Conservation (phyloP, 2,113 vertebrate genomes). For the Phalacrocorax carbo region DNA sequence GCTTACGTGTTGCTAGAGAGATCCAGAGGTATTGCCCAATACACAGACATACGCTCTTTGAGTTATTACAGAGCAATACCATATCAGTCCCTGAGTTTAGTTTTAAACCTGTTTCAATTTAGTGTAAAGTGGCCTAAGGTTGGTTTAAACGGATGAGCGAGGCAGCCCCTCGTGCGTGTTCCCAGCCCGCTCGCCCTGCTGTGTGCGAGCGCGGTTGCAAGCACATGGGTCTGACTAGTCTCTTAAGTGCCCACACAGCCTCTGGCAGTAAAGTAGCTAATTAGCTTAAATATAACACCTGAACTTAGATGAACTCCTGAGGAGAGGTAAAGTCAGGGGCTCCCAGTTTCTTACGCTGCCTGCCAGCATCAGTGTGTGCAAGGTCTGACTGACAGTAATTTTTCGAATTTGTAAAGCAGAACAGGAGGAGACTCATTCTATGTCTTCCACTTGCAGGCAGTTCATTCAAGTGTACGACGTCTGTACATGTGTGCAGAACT, state of each 20-base stretch:
- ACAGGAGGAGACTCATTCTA: neutral
- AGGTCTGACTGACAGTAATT: neutral
- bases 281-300: neutral
- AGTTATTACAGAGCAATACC: neutral
- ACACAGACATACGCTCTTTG: fast-evolving
- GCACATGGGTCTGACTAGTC: neutral
- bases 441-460: neutral
- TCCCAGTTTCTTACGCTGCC: neutral
- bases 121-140: neutral
- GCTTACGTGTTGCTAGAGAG: neutral
- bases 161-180: fast-evolving
- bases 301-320: neutral
- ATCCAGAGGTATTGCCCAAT: neutral
- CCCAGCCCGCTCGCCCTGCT: neutral
- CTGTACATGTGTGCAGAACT: neutral
- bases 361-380: neutral
- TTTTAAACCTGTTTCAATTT: neutral
- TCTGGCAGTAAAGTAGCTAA: neutral
- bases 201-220: neutral
- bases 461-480: neutral
- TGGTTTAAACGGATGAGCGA: neutral
- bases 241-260: neutral
- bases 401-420: neutral
- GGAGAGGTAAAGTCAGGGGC: neutral
- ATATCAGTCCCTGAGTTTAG: neutral